A percentile compares a stretch with the other conserved stretches of the same genome.
Conservation (phyloP, 2,888 invertebrate species). For the Pyrgus malvae region DNA sequence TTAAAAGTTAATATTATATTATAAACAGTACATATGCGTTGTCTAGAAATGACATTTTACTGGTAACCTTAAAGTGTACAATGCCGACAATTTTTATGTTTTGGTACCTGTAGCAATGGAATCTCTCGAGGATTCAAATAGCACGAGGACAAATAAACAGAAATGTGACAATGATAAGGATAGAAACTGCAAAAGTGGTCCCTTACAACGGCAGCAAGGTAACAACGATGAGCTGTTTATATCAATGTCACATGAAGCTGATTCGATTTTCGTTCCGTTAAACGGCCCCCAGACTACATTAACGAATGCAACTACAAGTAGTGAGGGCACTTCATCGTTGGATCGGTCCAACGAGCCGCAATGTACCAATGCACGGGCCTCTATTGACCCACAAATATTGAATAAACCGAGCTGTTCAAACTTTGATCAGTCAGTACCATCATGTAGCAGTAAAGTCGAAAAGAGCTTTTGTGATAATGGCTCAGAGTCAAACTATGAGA, state of each 20-base stretch:
- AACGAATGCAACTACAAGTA: conserved; percentile 41
- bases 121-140: conserved; percentile 54
- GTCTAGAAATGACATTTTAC: background rate
- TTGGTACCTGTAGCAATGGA: conserved; percentile 65
- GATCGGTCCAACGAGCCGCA: conserved; percentile 2
- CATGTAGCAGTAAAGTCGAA: conserved; percentile 50
- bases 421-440: conserved; percentile 39
- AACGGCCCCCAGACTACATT: conserved; percentile 52
- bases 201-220: conserved; percentile 47
- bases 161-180: conserved; percentile 51
- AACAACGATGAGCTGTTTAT: conserved; percentile 60
- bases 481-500: conserved; percentile 44
- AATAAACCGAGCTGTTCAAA: conserved; percentile 45
- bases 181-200: conserved; percentile 45
- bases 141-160: conserved; percentile 50
- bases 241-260: conserved; percentile 53
- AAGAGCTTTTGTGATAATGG: conserved; percentile 49
- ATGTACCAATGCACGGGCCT: conserved; percentile 43
- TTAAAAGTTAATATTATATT: background rate
- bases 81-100: conserved; percentile 63
- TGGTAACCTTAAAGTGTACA: conserved; percentile 67
- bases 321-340: conserved; percentile 43
- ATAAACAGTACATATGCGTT: background rate
- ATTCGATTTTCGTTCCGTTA: conserved; percentile 49
- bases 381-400: conserved; percentile 40